These are phyloP conservation scores for Rhingia campestris DNA, from an alignment of 2,888 invertebrate species.

Conservation along the genomic window DNA sequence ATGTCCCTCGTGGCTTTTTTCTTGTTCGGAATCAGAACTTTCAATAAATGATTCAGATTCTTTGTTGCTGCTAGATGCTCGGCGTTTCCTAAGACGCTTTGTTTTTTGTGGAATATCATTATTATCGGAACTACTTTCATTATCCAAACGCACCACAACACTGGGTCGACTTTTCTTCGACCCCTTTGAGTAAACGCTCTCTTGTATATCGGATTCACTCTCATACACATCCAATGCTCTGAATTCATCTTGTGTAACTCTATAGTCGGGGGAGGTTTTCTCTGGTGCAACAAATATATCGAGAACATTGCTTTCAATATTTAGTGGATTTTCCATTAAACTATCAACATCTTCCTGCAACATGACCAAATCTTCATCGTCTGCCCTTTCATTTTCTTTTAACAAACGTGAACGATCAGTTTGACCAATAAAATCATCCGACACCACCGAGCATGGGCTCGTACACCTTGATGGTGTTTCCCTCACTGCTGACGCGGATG, in stretches of 20 bases:
- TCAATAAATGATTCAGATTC: constrained; percentile 76
- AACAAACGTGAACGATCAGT: constrained; percentile 79
- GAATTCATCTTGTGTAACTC: constrained; percentile 82
- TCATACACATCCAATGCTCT: constrained; percentile 85
- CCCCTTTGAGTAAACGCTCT: constrained; percentile 80
- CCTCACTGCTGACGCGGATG: constrained; percentile 24
- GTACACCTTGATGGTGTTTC: constrained; percentile 75
- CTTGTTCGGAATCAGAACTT: constrained; percentile 75
- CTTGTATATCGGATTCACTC: constrained; percentile 84
- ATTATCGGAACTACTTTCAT: constrained; percentile 77
- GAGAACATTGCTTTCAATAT: not conserved
- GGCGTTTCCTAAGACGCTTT: constrained; percentile 80
- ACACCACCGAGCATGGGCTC: constrained; percentile 80
- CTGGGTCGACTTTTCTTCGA: constrained; percentile 66
- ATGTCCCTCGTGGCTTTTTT: constrained; percentile 68
- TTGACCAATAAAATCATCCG: constrained; percentile 82
- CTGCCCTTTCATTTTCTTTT: constrained; percentile 76
- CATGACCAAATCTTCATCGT: constrained; percentile 79
- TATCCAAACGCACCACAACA: constrained; percentile 77
- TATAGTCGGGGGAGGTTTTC: constrained; percentile 76
- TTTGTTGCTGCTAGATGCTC: constrained; percentile 79
- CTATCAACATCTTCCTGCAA: constrained; percentile 78
- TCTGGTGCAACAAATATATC: constrained; percentile 2
- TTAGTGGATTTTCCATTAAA: constrained; percentile 71
- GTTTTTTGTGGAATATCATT: constrained; percentile 75